Evolutionary conservation across 2,113 vertebrate species (phyloP).

Genomic region (Notarius lentiginosus): DNA sequence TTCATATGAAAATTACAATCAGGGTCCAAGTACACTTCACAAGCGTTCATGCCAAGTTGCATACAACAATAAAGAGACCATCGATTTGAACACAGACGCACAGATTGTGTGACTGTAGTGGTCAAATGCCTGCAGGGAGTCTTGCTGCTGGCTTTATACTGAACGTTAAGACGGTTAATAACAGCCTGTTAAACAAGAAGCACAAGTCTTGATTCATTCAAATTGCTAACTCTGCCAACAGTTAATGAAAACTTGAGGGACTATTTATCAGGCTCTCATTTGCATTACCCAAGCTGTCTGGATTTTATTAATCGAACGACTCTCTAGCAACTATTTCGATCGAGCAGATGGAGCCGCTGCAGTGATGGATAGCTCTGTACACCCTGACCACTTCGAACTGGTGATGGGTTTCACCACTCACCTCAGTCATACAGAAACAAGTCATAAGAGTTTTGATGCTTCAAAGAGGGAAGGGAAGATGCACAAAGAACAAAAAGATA

Average conservation of each 20-base stretch:
- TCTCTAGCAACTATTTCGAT: background rate
- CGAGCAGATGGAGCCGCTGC: slow-evolving; percentile 6
- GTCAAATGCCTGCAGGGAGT: background rate
- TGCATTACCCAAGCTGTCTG: slow-evolving; percentile 25
- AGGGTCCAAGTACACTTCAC: background rate
- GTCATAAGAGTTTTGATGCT: slow-evolving; percentile 62
- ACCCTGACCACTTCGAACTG: background rate
- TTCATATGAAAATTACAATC: background rate
- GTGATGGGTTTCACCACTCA: background rate
- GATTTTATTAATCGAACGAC: slow-evolving; percentile 14
- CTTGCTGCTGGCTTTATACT: background rate
- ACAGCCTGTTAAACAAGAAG: background rate
- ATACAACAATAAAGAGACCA: background rate
- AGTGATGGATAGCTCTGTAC: background rate
- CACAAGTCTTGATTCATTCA: background rate
- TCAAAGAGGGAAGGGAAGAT: background rate
- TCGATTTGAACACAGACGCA: too few relatives aligned
- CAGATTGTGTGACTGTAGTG: too few relatives aligned
- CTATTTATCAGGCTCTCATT: slow-evolving; percentile 17
- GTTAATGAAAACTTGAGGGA: background rate
- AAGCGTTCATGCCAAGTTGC: background rate
- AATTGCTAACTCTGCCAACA: background rate
- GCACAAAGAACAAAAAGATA: background rate
- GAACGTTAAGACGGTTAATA: background rate
- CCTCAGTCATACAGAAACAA: background rate